Evolutionary conservation across 2,888 invertebrate species (phyloP).

Genomic region (Conus canariensis): DNA sequence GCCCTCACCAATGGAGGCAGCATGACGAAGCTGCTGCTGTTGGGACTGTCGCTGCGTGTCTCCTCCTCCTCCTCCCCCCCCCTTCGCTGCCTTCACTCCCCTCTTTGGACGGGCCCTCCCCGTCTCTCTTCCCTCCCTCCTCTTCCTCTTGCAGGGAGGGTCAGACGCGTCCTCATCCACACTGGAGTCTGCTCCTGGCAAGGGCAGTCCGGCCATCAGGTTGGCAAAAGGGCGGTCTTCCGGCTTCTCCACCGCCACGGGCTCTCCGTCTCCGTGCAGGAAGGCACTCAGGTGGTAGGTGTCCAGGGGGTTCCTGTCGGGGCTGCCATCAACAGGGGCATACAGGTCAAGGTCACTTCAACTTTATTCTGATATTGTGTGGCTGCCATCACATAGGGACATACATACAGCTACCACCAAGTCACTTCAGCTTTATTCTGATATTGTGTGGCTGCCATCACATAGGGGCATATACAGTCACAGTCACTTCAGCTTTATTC

Average conservation of each 20-base stretch:
- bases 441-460: no score
- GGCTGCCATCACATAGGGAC: no score
- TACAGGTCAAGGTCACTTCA: background rate
- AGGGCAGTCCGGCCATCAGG: slow-evolving; percentile 37
- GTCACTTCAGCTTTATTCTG: no score
- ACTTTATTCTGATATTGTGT: no score
- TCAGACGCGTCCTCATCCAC: background rate
- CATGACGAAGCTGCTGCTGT: slow-evolving; percentile 86
- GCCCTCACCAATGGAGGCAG: slow-evolving; percentile 83
- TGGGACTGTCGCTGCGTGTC: slow-evolving; percentile 52
- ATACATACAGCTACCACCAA: no score
- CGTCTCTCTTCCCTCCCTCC: slow-evolving; percentile 15
- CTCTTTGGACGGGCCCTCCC: background rate
- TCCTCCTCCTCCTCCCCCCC: slow-evolving; percentile 44
- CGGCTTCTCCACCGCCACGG: background rate
- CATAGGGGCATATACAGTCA: no score
- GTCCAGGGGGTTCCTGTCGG: background rate
- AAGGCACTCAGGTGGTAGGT: background rate
- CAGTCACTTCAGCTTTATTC: no score
- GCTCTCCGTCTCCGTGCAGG: background rate
- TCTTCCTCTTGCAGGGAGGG: background rate
- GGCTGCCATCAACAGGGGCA: background rate
- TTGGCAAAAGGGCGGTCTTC: slow-evolving; percentile 38
- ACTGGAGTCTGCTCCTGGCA: background rate
- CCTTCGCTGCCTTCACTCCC: slow-evolving; percentile 22